phyloP scores from a whole-genome alignment of 1,140 invertebrate genomes.

The Temnothorax longispinosus region DNA sequence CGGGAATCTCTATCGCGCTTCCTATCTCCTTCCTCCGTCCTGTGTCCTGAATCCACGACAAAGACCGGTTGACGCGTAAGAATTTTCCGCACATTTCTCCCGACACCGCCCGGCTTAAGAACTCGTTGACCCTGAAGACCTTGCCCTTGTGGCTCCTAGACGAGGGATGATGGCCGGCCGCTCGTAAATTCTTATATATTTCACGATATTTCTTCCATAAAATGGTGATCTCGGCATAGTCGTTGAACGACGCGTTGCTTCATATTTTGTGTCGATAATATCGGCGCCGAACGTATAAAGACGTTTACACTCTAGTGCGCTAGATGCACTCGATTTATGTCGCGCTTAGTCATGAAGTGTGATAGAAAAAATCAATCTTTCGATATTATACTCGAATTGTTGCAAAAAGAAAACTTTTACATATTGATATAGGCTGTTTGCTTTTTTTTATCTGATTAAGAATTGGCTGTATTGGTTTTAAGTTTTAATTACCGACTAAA shows the following conservation, averaged over 20 bases:
- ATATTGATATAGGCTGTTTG: background rate
- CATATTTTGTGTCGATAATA: background rate
- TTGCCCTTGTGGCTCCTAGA: constrained; percentile 37
- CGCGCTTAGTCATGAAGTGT: background rate
- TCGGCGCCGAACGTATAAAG: background rate
- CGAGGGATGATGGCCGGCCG: constrained; percentile 4
- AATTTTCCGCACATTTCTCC: constrained; percentile 53
- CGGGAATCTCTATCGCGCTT: background rate
- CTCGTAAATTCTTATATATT: constrained; percentile 47
- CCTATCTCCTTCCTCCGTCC: background rate
- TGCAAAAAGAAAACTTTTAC: background rate
- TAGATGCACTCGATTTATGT: background rate
- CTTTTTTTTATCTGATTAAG: background rate
- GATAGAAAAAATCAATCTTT: background rate
- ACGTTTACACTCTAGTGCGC: background rate
- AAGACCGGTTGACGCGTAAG: constrained; percentile 44
- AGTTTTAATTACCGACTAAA: background rate
- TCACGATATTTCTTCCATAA: constrained; percentile 3
- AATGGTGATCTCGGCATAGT: background rate
- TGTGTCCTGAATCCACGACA: constrained; percentile 2
- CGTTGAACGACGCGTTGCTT: background rate
- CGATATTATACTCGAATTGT: background rate
- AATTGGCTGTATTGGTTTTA: background rate
- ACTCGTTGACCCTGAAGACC: constrained; percentile 62
- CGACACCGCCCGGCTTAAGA: constrained; percentile 17